Percentiles rank a stretch among this genome's conserved stretches.
phyloP scores from a whole-genome alignment of 2,113 vertebrate genomes.

The Eudyptes chrysolophus region DNA sequence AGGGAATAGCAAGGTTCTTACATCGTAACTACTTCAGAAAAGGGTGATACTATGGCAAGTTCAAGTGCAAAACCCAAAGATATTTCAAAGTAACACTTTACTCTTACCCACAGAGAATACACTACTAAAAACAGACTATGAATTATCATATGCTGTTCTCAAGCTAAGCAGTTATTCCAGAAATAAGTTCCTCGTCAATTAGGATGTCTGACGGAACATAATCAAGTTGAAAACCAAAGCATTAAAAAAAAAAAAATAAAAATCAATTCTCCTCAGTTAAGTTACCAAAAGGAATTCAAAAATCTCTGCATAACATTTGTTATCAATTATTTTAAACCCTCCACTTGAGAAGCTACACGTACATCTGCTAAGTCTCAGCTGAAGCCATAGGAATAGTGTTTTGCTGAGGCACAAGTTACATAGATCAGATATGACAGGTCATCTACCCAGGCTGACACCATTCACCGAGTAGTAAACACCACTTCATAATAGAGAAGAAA shows the following conservation, averaged over 20 bases:
- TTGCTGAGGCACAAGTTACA: not conserved
- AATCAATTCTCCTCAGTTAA: not conserved
- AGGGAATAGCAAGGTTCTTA: constrained; percentile 26
- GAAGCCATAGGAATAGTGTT: not conserved
- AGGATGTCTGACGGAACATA: not conserved
- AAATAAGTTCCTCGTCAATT: not conserved
- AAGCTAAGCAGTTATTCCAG: not conserved
- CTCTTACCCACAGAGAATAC: not conserved
- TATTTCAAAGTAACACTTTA: not conserved
- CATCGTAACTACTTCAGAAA: constrained; percentile 23
- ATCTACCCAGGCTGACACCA: not conserved
- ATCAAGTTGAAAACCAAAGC: not conserved
- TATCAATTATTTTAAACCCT: not conserved
- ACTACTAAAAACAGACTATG: not conserved
- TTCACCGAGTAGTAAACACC: not conserved
- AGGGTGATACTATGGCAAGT: not conserved
- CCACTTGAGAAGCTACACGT: not conserved
- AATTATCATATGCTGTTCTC: not conserved
- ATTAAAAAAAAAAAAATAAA: not conserved
- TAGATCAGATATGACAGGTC: not conserved
- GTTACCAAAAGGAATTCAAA: not conserved
- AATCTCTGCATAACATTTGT: not conserved
- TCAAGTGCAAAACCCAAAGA: not conserved
- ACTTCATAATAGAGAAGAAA: not conserved
- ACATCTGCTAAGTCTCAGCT: not conserved